phyloP scores from a whole-genome alignment of 1,140 invertebrate genomes.

The Drosophila novamexicana region DNA sequence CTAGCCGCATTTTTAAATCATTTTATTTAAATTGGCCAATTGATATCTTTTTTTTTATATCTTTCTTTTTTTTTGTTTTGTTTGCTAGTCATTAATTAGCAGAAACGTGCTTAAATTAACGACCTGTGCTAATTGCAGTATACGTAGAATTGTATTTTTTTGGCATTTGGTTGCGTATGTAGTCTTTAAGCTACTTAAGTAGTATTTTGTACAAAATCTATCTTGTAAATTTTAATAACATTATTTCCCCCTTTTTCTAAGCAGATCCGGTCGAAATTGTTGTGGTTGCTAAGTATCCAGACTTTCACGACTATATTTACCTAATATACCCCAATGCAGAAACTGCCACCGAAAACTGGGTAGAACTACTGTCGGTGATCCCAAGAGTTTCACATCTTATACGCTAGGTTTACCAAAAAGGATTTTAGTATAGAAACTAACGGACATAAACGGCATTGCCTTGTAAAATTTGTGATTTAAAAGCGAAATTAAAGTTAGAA shows the following conservation, averaged over 20 bases:
- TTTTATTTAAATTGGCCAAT: conserved; percentile 9
- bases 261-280: neutral
- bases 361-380: too few species aligned
- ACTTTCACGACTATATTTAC: neutral
- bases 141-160: neutral
- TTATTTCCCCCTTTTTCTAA: neutral
- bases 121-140: conserved; percentile 1
- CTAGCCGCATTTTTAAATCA: neutral
- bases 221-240: neutral
- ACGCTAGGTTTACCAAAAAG: too few species aligned
- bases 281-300: neutral
- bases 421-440: too few species aligned
- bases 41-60: neutral
- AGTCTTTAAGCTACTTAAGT: too few species aligned
- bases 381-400: too few species aligned
- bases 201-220: neutral
- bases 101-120: neutral
- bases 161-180: neutral
- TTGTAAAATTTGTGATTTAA: too few species aligned
- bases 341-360: too few species aligned
- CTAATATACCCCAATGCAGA: neutral
- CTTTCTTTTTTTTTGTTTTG: neutral
- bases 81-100: too few species aligned
- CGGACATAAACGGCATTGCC: too few species aligned
- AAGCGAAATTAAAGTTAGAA: too few species aligned